Percentiles rank a stretch among this genome's conserved stretches.
These are phyloP conservation scores for Intellagama lesueurii DNA, from an alignment of 2,797 vertebrate genomes.

Conservation along the genomic window DNA sequence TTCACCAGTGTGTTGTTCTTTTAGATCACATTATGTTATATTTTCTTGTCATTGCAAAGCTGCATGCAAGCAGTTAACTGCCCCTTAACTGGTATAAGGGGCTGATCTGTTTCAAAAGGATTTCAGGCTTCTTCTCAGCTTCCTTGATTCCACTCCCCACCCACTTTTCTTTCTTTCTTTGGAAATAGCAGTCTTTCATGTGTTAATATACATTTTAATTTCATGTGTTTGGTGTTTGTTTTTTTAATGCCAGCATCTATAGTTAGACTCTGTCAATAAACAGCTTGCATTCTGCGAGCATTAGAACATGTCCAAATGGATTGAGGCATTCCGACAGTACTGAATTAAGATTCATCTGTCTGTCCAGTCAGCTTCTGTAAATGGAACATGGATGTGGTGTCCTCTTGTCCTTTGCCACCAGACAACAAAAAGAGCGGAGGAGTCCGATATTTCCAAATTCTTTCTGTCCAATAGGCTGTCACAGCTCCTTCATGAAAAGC, in stretches of 20 bases:
- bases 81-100: not conserved
- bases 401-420: not conserved
- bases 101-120: too few relatives aligned
- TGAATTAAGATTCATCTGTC: not conserved
- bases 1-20: not conserved
- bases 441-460: not conserved
- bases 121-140: not conserved
- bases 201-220: not conserved
- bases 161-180: not conserved
- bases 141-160: not conserved
- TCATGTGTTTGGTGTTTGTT: not conserved
- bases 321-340: too few relatives aligned
- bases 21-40: not conserved
- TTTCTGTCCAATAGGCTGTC: not conserved
- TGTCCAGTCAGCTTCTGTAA: not conserved
- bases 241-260: too few relatives aligned
- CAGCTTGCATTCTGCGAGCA: not conserved
- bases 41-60: not conserved
- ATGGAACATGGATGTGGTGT: not conserved
- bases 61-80: not conserved
- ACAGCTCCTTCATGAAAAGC: not conserved
- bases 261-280: conserved; percentile 37
- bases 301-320: not conserved
- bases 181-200: not conserved
- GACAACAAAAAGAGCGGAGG: not conserved